Conservation (phyloP, 53 echinoderm and acorn worm genomes). For the Henricia sp. region DNA sequence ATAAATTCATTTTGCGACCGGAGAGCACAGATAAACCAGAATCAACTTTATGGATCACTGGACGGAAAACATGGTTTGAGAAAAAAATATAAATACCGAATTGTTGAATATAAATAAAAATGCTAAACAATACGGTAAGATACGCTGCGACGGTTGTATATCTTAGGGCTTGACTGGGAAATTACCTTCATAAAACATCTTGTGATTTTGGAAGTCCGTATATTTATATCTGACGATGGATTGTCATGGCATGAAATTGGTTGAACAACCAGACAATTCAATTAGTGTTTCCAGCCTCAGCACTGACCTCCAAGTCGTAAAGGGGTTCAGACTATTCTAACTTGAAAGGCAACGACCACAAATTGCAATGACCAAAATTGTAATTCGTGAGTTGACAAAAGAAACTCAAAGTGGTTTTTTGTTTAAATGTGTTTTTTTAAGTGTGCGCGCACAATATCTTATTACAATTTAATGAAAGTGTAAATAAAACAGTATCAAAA, state of each 20-base stretch:
- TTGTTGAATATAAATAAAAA: not conserved
- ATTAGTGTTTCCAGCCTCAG: not conserved
- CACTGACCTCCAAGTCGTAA: too few species aligned
- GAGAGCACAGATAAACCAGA: slow-evolving; percentile 31
- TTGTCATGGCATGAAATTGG: slow-evolving; percentile 28
- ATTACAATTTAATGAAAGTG: too few species aligned
- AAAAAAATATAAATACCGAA: slow-evolving; percentile 8
- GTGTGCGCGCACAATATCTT: too few species aligned
- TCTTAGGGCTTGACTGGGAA: slow-evolving; percentile 16
- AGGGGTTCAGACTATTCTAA: too few species aligned
- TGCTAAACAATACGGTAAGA: not conserved
- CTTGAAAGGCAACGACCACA: too few species aligned
- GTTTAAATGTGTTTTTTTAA: too few species aligned
- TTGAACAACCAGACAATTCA: slow-evolving; percentile 25
- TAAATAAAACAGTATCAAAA: too few species aligned
- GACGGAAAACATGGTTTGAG: not conserved
- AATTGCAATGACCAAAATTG: too few species aligned
- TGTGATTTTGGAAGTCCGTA: not conserved
- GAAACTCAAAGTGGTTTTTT: too few species aligned
- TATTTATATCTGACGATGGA: slow-evolving; percentile 23
- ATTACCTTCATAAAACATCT: slow-evolving; percentile 14
- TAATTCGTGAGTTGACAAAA: too few species aligned
- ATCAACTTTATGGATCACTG: slow-evolving; percentile 36
- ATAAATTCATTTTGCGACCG: slow-evolving; percentile 19
- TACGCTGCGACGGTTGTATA: not conserved